Evolutionary conservation across 1,140 invertebrate species (phyloP).

Genomic region (Cryptotermes secundus): DNA sequence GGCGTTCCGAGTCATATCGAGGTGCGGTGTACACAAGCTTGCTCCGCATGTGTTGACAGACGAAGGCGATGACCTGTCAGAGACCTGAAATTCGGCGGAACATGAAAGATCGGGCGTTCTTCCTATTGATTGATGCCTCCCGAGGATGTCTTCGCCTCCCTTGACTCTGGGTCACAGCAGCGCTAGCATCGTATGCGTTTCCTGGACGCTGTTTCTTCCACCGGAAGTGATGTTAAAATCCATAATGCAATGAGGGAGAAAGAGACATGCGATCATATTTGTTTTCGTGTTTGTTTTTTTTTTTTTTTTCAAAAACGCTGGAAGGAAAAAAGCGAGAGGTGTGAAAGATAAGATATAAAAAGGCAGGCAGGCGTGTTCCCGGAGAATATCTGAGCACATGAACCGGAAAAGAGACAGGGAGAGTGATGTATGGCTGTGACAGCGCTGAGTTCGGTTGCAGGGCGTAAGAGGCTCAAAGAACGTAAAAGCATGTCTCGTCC

Average conservation of each 20-base stretch:
- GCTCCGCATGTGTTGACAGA: not conserved
- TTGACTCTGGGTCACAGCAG: not conserved
- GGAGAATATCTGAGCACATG: not conserved
- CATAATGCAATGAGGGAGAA: not conserved
- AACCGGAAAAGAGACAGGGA: no score
- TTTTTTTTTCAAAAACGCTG: not conserved
- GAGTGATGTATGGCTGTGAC: no score
- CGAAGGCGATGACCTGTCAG: not conserved
- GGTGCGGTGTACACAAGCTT: no score
- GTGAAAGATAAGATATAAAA: conserved; percentile 9
- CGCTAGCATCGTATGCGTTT: not conserved
- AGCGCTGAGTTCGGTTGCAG: no score
- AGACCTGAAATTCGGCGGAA: not conserved
- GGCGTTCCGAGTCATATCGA: no score
- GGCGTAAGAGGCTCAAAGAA: no score
- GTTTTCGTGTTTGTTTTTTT: not conserved
- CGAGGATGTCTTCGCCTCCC: not conserved
- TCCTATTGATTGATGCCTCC: not conserved
- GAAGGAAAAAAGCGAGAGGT: not conserved
- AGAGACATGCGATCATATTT: not conserved
- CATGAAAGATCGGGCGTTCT: not conserved
- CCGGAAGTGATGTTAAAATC: conserved; percentile 15
- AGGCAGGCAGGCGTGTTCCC: not conserved
- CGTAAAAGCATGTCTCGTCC: no score
- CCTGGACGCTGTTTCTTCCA: not conserved